Percentiles rank a stretch among this genome's conserved stretches.
Conservation (phyloP, 2,888 invertebrate species). For the Sesia apiformis region DNA sequence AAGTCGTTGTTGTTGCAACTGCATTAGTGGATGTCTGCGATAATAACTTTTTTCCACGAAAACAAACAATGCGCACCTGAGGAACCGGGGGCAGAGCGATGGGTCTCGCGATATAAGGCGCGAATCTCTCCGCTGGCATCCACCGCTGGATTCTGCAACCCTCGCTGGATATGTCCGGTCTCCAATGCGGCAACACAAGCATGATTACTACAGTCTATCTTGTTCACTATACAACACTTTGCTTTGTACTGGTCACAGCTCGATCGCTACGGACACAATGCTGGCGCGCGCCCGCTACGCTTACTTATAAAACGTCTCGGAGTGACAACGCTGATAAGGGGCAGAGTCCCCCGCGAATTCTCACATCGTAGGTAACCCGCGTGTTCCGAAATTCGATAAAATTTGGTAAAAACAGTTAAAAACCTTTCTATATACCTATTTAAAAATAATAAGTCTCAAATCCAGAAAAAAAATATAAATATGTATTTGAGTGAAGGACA, state of each 20-base stretch:
- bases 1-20: too few relatives aligned
- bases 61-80: slow-evolving; percentile 37
- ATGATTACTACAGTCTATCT: slow-evolving; percentile 24
- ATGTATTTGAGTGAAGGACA: too few relatives aligned
- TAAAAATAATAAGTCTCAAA: too few relatives aligned
- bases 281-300: slow-evolving; percentile 39
- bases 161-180: slow-evolving; percentile 40
- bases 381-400: too few relatives aligned
- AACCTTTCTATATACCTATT: too few relatives aligned
- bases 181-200: slow-evolving; percentile 68
- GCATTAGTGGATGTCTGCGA: too few relatives aligned
- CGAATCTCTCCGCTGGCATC: slow-evolving; percentile 62
- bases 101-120: slow-evolving; percentile 54
- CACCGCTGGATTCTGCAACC: slow-evolving; percentile 55
- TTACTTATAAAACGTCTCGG: slow-evolving; percentile 67
- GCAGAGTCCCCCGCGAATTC: slow-evolving; percentile 63
- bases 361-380: not conserved
- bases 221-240: slow-evolving; percentile 1
- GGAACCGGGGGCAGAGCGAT: slow-evolving; percentile 39
- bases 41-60: too few relatives aligned
- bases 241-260: slow-evolving; percentile 41
- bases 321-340: slow-evolving; percentile 62
- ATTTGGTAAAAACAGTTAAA: too few relatives aligned
- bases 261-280: slow-evolving; percentile 49
- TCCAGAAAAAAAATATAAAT: too few relatives aligned